Evolutionary conservation across 2,797 vertebrate species (phyloP).

Genomic region (Allenopithecus nigroviridis): DNA sequence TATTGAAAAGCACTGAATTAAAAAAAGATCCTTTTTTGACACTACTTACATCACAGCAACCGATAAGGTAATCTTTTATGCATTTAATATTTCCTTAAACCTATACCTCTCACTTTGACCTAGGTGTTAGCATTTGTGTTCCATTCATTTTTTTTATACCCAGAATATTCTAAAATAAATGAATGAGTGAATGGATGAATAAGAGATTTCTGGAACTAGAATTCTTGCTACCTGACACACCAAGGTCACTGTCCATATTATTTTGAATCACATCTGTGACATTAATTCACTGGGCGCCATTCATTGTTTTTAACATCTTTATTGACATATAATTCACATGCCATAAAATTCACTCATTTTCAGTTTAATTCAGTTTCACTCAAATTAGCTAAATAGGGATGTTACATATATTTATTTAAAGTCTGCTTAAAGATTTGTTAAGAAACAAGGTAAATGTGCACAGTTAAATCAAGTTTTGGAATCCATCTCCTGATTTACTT

Average conservation of each 20-base stretch:
- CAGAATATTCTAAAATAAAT: background rate
- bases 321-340: background rate
- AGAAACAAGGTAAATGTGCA: background rate
- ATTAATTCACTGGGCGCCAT: background rate
- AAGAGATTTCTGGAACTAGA: background rate
- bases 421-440: constrained; percentile 19
- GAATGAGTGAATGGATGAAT: constrained; percentile 3
- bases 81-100: background rate
- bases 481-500: constrained; percentile 24
- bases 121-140: background rate
- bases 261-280: constrained; percentile 13
- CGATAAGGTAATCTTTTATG: background rate
- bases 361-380: constrained; percentile 1
- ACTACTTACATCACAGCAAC: background rate
- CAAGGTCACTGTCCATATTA: background rate
- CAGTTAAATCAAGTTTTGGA: constrained; percentile 29
- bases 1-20: background rate
- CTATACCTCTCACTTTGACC: background rate
- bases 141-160: background rate
- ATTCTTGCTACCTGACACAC: background rate
- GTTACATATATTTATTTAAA: background rate
- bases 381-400: background rate
- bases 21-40: background rate
- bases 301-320: background rate
- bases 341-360: background rate